Percentiles rank a stretch among this genome's conserved stretches.
These are phyloP conservation scores for Tamias sibiricus DNA, from an alignment of 2,113 vertebrate species.

Conservation along the genomic window DNA sequence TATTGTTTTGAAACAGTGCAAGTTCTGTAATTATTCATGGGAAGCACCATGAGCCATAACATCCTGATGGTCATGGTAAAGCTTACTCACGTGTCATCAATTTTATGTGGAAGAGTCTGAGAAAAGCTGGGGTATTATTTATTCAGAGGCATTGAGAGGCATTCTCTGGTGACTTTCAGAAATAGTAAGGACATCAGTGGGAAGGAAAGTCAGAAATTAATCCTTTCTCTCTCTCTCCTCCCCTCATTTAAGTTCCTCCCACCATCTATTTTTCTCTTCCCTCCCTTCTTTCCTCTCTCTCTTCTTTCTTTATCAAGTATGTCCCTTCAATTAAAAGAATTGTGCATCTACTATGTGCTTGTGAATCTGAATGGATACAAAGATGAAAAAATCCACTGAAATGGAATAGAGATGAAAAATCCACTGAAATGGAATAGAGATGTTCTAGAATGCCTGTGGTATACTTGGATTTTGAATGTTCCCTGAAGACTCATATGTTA, in stretches of 20 bases:
- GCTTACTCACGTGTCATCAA: neutral
- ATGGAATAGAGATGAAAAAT: conserved; percentile 14
- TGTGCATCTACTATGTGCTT: neutral
- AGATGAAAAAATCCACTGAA: neutral
- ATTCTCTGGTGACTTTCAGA: neutral
- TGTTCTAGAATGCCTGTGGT: neutral
- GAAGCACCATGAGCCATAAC: neutral
- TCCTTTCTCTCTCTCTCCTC: neutral
- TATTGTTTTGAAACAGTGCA: neutral
- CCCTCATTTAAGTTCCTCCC: neutral
- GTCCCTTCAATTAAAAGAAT: neutral
- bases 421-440: neutral
- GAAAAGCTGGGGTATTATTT: neutral
- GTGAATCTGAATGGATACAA: neutral
- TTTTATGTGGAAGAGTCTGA: neutral
- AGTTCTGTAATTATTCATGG: neutral
- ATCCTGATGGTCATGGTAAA: neutral
- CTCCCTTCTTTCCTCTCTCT: neutral
- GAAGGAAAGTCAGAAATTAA: neutral
- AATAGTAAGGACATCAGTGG: neutral
- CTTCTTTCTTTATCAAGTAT: neutral
- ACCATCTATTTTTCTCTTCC: too few relatives aligned
- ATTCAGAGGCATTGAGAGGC: neutral
- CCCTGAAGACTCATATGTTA: neutral
- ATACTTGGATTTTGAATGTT: neutral